Evolutionary conservation across 2,797 vertebrate genomes (phyloP).

Genomic region (Hippopotamyrus pictus): DNA sequence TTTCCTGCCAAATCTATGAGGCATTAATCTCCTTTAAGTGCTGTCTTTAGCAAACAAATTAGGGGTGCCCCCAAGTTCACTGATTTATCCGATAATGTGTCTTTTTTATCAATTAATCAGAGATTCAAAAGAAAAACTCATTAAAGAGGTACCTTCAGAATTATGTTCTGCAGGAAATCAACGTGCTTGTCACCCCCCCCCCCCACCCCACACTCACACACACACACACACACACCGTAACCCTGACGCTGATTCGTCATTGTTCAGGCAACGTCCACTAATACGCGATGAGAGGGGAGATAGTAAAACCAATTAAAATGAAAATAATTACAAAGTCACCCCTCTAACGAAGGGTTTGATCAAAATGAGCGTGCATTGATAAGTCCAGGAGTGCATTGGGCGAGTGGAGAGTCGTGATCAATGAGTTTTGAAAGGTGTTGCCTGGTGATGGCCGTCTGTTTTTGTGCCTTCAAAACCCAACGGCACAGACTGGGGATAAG

Average conservation of each 20-base stretch:
- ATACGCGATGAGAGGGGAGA: constrained; percentile 62
- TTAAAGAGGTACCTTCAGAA: constrained; percentile 44
- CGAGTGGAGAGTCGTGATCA: constrained; percentile 25
- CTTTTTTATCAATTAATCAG: constrained; percentile 68
- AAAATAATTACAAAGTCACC: constrained; percentile 79
- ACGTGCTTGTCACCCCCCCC: neutral
- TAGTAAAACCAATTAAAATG: constrained; percentile 75
- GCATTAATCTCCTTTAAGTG: constrained; percentile 64
- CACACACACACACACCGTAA: neutral
- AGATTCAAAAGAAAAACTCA: constrained; percentile 59
- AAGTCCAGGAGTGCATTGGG: constrained; percentile 23
- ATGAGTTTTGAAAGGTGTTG: constrained; percentile 28
- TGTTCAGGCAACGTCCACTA: constrained; percentile 57
- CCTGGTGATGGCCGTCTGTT: neutral
- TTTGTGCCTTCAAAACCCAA: constrained; percentile 23
- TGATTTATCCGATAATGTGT: constrained; percentile 57
- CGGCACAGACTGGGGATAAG: constrained; percentile 15
- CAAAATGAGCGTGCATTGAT: constrained; percentile 60
- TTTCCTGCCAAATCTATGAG: constrained; percentile 54
- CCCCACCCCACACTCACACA: neutral
- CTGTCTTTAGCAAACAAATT: constrained; percentile 71
- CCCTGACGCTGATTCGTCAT: constrained; percentile 47
- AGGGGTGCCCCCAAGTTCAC: constrained; percentile 62
- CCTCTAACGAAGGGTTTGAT: constrained; percentile 58
- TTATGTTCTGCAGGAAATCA: constrained; percentile 16